phyloP scores from a whole-genome alignment of 1,140 invertebrate genomes.

The Chelonus insularis region DNA sequence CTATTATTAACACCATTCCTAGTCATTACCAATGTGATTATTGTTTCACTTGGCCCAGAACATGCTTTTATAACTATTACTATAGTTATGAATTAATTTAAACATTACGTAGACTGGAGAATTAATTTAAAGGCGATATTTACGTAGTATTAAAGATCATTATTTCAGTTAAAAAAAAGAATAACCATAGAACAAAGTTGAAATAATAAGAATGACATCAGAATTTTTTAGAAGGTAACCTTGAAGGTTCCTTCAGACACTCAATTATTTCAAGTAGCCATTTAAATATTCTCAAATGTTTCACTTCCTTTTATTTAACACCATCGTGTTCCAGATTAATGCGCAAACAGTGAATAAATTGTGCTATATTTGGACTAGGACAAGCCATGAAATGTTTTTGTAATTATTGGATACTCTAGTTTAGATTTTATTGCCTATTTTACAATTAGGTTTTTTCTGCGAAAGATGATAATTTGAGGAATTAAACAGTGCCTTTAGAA shows the following conservation, averaged over 20 bases:
- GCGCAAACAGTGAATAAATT: neutral
- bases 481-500: conserved; percentile 21
- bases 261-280: conserved; percentile 49
- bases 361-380: conserved; percentile 3
- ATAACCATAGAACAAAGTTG: neutral
- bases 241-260: conserved; percentile 34
- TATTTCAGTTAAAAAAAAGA: too few species aligned
- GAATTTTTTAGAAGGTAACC: conserved; percentile 26
- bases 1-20: conserved; percentile 33
- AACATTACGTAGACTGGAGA: too few species aligned
- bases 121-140: too few species aligned
- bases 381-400: conserved; percentile 5
- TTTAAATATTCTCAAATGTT: conserved; percentile 26
- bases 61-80: too few species aligned
- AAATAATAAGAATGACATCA: neutral
- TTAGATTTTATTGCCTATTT: too few species aligned
- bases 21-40: conserved; percentile 26
- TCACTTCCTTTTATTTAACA: conserved; percentile 29
- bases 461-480: too few species aligned
- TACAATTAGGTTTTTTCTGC: too few species aligned
- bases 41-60: conserved; percentile 18
- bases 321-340: conserved; percentile 5
- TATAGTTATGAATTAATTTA: too few species aligned
- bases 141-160: too few species aligned
- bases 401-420: conserved; percentile 4